phyloP scores from a whole-genome alignment of 2,888 invertebrate species.

The Phlogophora meticulosa region DNA sequence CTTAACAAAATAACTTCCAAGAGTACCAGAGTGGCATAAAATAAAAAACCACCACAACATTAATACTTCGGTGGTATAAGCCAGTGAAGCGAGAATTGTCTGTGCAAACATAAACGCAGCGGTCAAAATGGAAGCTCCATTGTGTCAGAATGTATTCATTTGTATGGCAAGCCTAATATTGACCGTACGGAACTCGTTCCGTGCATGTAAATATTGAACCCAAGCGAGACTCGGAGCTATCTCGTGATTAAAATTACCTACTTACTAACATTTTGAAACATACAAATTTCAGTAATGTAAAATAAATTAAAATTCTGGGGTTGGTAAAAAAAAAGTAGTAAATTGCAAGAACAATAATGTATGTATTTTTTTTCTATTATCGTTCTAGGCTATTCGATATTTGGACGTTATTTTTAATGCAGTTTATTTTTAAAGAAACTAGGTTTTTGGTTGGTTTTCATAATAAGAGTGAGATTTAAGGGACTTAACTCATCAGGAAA shows the following conservation, averaged over 20 bases:
- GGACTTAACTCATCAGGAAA: conserved; percentile 1
- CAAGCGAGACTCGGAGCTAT: conserved; percentile 70
- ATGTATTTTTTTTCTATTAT: too few species aligned
- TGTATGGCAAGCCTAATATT: conserved; percentile 89
- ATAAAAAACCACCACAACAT: conserved; percentile 64
- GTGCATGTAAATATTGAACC: conserved; percentile 82
- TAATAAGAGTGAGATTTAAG: background rate
- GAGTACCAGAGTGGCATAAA: conserved; percentile 55
- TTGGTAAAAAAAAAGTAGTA: background rate
- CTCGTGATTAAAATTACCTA: conserved; percentile 78
- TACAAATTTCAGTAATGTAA: conserved; percentile 5
- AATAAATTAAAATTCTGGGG: background rate
- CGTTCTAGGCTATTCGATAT: too few species aligned
- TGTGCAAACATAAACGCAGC: conserved; percentile 83
- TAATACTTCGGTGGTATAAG: conserved; percentile 84
- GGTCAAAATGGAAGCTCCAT: conserved; percentile 89
- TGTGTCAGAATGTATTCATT: conserved; percentile 90
- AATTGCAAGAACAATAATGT: too few species aligned
- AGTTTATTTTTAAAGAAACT: too few species aligned
- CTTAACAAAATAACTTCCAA: conserved; percentile 35
- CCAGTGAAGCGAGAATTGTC: conserved; percentile 86
- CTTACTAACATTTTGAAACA: conserved; percentile 47
- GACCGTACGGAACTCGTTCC: conserved; percentile 87
- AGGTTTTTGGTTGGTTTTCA: background rate
- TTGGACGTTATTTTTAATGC: too few species aligned